Percentiles rank a stretch among this genome's conserved stretches.
phyloP scores from a whole-genome alignment of 2,797 vertebrate genomes.

The Bradypus variegatus region DNA sequence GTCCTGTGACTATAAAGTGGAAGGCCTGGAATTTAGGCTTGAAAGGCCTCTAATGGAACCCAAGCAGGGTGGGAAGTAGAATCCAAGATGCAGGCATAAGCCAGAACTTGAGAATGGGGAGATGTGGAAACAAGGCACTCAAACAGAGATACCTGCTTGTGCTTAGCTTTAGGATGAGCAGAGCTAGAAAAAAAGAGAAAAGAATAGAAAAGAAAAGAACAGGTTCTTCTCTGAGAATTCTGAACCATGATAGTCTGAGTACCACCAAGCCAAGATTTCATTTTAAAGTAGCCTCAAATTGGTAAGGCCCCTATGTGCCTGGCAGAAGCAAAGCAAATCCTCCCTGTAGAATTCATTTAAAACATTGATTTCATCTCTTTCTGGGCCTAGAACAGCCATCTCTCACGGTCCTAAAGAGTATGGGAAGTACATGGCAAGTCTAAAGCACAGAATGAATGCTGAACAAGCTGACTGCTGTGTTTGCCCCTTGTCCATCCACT shows the following conservation, averaged over 20 bases:
- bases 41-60: background rate
- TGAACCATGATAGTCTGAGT: background rate
- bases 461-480: background rate
- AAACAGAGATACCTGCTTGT: background rate
- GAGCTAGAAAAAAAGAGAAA: no score
- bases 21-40: background rate
- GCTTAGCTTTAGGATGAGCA: background rate
- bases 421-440: background rate
- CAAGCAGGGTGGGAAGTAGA: background rate
- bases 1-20: background rate
- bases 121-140: background rate
- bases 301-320: background rate
- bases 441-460: background rate
- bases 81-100: background rate
- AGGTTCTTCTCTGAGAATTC: background rate
- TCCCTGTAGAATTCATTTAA: background rate
- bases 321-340: background rate
- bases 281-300: background rate
- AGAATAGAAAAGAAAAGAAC: background rate
- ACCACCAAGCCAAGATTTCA: background rate
- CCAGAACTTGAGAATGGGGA: background rate
- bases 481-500: background rate
- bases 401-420: background rate
- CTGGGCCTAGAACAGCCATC: background rate
- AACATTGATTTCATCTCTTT: background rate